phyloP scores from a whole-genome alignment of 2,113 vertebrate genomes.

The Willisornis vidua region DNA sequence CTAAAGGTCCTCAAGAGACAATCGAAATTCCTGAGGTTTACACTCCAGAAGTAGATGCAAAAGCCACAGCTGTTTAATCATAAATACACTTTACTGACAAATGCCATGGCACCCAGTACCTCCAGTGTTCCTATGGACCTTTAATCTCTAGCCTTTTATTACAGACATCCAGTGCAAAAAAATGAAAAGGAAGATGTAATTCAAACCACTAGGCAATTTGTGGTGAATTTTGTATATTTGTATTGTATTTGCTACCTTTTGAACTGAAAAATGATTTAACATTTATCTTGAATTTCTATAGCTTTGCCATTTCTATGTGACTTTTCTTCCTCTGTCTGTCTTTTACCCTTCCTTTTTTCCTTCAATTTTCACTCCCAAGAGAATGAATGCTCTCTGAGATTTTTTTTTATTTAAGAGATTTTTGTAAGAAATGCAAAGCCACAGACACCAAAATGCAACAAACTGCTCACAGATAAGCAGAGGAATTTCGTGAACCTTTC shows the following conservation, averaged over 20 bases:
- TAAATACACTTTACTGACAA: not conserved
- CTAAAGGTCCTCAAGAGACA: not conserved
- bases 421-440: not conserved
- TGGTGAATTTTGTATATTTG: not conserved
- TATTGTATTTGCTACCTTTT: not conserved
- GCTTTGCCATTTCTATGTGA: not conserved
- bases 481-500: not conserved
- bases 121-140: not conserved
- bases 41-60: not conserved
- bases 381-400: not conserved
- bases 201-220: not conserved
- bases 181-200: not conserved
- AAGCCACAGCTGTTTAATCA: not conserved
- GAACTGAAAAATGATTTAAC: not conserved
- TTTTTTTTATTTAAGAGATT: not conserved
- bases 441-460: not conserved
- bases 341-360: not conserved
- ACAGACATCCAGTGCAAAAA: not conserved
- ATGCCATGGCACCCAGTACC: accelerated
- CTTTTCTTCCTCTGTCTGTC: not conserved
- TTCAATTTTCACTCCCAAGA: not conserved
- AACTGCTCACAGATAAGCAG: not conserved
- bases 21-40: not conserved
- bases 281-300: not conserved
- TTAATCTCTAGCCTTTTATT: not conserved